Percentiles rank a stretch among this genome's conserved stretches.
phyloP scores from a whole-genome alignment of 1,140 invertebrate species.

The Drosophila fuyamai region DNA sequence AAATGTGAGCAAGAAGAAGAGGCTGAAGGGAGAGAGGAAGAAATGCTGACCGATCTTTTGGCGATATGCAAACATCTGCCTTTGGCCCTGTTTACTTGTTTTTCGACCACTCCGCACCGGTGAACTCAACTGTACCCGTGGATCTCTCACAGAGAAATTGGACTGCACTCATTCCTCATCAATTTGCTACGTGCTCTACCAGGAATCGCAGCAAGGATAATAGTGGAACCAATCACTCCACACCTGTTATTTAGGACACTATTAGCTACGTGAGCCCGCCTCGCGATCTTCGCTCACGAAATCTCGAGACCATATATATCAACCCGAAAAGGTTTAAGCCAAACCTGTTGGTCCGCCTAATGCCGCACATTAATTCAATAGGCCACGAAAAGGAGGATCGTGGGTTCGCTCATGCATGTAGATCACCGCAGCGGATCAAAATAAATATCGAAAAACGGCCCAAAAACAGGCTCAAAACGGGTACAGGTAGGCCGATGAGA shows the following conservation, averaged over 20 bases:
- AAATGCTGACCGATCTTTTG: conserved; percentile 63
- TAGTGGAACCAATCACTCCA: conserved; percentile 70
- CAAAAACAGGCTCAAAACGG: conserved; percentile 25
- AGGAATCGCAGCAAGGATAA: conserved; percentile 38
- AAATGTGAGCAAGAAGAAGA: conserved; percentile 49
- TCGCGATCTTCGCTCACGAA: conserved; percentile 26
- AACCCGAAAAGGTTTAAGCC: conserved; percentile 13
- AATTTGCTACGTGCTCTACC: conserved; percentile 67
- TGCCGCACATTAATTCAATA: conserved; percentile 75
- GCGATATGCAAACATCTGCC: conserved; percentile 77
- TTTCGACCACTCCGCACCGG: conserved; percentile 15
- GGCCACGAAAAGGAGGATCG: conserved; percentile 31
- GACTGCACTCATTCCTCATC: conserved; percentile 36
- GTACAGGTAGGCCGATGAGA: conserved; percentile 21
- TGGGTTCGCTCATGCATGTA: conserved; percentile 55
- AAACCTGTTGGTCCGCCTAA: conserved; percentile 69
- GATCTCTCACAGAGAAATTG: neutral
- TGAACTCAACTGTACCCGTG: conserved; percentile 26
- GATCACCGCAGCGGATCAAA: conserved; percentile 58
- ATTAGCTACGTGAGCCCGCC: conserved; percentile 57
- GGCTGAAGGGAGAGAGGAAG: conserved; percentile 12
- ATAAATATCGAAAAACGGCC: conserved; percentile 33
- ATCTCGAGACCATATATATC: conserved; percentile 3
- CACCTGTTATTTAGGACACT: conserved; percentile 77
- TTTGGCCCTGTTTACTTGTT: conserved; percentile 36